Evolutionary conservation across 2,113 vertebrate genomes (phyloP), one percentile per base, ranked within the genome.

Genomic region (Buteo buteo): DNA sequence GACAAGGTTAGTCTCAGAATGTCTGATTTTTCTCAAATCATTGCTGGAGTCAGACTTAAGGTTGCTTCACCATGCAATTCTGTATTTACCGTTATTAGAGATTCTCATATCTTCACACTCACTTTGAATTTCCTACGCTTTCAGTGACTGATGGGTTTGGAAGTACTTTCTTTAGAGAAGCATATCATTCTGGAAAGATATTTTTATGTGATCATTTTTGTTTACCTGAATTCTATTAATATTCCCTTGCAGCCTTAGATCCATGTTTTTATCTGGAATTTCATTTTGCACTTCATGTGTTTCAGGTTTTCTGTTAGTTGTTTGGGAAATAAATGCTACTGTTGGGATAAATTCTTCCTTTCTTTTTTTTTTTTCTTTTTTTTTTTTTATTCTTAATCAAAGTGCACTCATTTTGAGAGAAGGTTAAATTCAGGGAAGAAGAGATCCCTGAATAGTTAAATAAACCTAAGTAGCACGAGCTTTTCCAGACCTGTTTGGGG

Each of bases 11-110:
- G 83, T 82, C 88, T 96, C 92, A 93, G 86, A 96, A 95, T 88
- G 91, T 94, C 96, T 96, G 95, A 97, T 96, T 97, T 96, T 95
- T 95, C 95, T 94, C 78, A 94, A 92, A 96, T 97, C 83, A 69
- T 93, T 96, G 87, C 90, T 96, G 42, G 52, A 96, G 94, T 96
- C 96, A 97, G 94, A 40, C 57, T 94, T 95, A 90, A 93, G 88
- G 73, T 94, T 93, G 93, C 96, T 93, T 97, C 82, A 90, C 86
- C 5, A 0, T 92, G 93, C 90, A 96, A 59, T 96, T 94, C 83
- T 81, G 65, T 89, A 92, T 92, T 96, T 96, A 96, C 86, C 0
- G 0, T 84, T 93, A 90, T 93, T 93, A 94, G 78, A 90, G 52
- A 61, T 77, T 76, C 82, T 82, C 57, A 21, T 67, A 55, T 78